Evolutionary conservation across 1,140 invertebrate species (phyloP), one percentile per base, ranked within the genome.

Genomic region (Maconellicoccus hirsutus): DNA sequence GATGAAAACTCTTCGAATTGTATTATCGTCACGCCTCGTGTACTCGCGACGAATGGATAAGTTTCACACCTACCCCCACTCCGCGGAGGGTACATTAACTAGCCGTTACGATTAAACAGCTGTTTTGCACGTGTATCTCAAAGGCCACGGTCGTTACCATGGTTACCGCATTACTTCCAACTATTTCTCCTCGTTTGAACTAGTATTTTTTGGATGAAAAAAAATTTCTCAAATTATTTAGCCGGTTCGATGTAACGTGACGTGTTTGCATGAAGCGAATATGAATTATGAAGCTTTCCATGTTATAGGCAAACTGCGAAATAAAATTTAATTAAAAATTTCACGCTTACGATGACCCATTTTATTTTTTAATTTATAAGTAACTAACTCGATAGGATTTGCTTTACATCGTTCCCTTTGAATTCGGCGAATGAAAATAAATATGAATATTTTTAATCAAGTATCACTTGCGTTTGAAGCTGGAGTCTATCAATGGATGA

Each of bases 111-210:
- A 52, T 52, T 52, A 52, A 52, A 52, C 42, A 52, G 42, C 42
- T 52, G 42, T 52, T 52, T 52, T 52, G 42, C 42, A 52, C 42
- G 42, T 52, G 42, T 52, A 52, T 52, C 42, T 52, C 42, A 52
- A 52, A 52, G 42, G 42, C 42, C 42, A 52, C 42, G 42, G 42
- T 52, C 42, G 42, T 52, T 16, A 16, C 42, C 16, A 16, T 52
- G n/a, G 42, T 52, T 8, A 52, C 42, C 42, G 42, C 42, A 52
- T 52, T 52, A 52, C 42, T 52, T 52, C 42, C 42, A 52, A 19
- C 42, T 52, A 52, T 52, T 52, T 19, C 12, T 52, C 42, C 6
- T 16, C 16, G 42, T 16, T 14, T 16, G 42, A 38, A 19, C 42
- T 52, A 14, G 3, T 52, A 16, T 52, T 52, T 52, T 16, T 8